phyloP scores from a whole-genome alignment of 1,140 invertebrate genomes.

The Danaus plexippus region DNA sequence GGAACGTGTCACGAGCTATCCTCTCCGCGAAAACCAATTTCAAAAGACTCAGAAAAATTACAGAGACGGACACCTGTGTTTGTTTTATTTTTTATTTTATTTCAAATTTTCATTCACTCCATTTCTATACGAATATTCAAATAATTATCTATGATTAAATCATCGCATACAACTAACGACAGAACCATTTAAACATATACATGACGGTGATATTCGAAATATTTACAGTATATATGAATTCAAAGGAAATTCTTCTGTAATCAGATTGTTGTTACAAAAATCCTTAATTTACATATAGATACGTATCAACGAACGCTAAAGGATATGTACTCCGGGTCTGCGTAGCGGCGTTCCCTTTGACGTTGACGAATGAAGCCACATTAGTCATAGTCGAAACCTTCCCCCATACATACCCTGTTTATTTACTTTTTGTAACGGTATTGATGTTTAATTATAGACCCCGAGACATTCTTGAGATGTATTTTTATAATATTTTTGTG shows the following conservation, averaged over 20 bases:
- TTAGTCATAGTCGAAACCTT: constrained; percentile 68
- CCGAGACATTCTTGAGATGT: constrained; percentile 54
- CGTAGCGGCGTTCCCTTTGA: constrained; percentile 58
- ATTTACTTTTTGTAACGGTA: constrained; percentile 72
- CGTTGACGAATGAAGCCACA: constrained; percentile 63
- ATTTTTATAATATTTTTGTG: constrained; percentile 52
- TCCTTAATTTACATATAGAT: constrained; percentile 64
- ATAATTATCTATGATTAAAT: too few species aligned
- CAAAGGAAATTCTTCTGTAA: constrained; percentile 13
- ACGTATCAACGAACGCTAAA: constrained; percentile 54
- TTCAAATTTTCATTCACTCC: not conserved
- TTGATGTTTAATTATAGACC: constrained; percentile 71
- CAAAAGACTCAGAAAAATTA: constrained; percentile 50
- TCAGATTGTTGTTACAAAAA: constrained; percentile 34
- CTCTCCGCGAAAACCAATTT: constrained; percentile 57
- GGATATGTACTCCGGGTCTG: constrained; percentile 57
- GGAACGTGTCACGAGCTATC: constrained; percentile 54
- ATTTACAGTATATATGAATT: constrained; percentile 6
- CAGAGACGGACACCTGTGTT: constrained; percentile 37
- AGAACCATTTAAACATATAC: too few species aligned
- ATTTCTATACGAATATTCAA: not conserved
- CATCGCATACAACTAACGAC: too few species aligned
- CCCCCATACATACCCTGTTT: constrained; percentile 60
- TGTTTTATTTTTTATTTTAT: not conserved
- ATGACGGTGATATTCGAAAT: not conserved